Conservation (phyloP, 1,140 invertebrate genomes). For the Drosophila nigrodunni region DNA sequence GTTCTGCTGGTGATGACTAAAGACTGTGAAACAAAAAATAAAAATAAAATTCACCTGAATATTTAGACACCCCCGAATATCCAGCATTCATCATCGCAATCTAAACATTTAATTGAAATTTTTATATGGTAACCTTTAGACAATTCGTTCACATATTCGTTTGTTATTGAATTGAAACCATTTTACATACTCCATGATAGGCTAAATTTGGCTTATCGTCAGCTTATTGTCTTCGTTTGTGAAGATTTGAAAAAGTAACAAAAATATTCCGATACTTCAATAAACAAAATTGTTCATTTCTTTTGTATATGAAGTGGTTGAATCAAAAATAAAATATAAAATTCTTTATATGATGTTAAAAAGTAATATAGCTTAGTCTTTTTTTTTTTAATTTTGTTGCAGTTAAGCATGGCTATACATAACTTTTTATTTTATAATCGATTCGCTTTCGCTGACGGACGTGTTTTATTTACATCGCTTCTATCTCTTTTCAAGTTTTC, state of each 20-base stretch:
- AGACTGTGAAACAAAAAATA: slow-evolving; percentile 54
- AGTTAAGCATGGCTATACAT: no score
- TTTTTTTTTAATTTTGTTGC: no score
- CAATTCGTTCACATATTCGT: slow-evolving; percentile 22
- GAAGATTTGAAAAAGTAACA: slow-evolving; percentile 44
- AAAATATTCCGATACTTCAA: slow-evolving; percentile 62
- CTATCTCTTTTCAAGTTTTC: no score
- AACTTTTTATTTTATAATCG: no score
- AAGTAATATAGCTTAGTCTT: no score
- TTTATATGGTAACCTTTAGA: slow-evolving; percentile 48
- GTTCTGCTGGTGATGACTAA: slow-evolving; percentile 88
- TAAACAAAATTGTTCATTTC: slow-evolving; percentile 45
- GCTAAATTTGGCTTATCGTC: slow-evolving; percentile 20
- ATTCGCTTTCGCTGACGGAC: no score
- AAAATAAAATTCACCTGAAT: slow-evolving; percentile 17
- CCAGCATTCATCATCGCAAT: slow-evolving; percentile 37
- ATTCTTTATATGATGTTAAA: not conserved
- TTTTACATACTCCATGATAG: slow-evolving; percentile 8
- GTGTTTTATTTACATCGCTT: no score
- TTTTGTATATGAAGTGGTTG: not conserved
- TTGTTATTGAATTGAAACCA: slow-evolving; percentile 29
- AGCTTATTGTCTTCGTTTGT: slow-evolving; percentile 67
- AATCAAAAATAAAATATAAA: no score
- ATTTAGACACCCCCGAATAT: slow-evolving; percentile 21
- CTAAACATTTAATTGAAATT: slow-evolving; percentile 46